Evolutionary conservation across 2,888 invertebrate species (phyloP).

Genomic region (Ophion obscuratus): DNA sequence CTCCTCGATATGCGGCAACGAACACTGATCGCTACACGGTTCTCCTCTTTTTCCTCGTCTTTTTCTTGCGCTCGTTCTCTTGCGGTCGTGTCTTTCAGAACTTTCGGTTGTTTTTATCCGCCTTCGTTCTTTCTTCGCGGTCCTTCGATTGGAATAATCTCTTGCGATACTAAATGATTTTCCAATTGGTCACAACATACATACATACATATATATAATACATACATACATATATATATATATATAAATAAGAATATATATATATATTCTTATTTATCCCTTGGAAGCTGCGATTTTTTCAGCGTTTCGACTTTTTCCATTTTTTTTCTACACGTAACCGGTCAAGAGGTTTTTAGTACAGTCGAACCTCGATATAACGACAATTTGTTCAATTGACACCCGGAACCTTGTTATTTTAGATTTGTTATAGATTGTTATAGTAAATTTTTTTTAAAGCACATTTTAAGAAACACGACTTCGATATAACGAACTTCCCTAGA

Average conservation of each 20-base stretch:
- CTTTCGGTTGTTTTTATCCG: slow-evolving; percentile 51
- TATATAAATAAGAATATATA: not conserved
- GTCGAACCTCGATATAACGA: no score
- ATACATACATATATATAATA: no score
- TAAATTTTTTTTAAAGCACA: no score
- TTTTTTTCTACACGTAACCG: no score
- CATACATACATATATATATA: not conserved
- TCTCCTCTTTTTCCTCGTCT: slow-evolving; percentile 8
- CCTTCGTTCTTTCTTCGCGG: slow-evolving; percentile 34
- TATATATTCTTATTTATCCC: not conserved
- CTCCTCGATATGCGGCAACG: slow-evolving; percentile 33
- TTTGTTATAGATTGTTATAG: no score
- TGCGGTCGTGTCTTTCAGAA: slow-evolving; percentile 47
- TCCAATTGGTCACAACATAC: slow-evolving; percentile 44
- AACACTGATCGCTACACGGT: slow-evolving; percentile 40
- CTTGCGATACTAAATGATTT: slow-evolving; percentile 61
- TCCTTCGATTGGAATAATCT: slow-evolving; percentile 64
- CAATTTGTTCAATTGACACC: no score
- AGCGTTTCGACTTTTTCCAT: no score
- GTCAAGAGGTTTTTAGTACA: no score
- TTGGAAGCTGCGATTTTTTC: not conserved
- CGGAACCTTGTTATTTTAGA: no score
- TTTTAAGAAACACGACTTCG: no score
- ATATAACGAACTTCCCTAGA: no score
- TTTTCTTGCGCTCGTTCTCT: slow-evolving; percentile 32